These are phyloP conservation scores for Platycheirus albimanus DNA, from an alignment of 2,888 invertebrate genomes.

Conservation along the genomic window DNA sequence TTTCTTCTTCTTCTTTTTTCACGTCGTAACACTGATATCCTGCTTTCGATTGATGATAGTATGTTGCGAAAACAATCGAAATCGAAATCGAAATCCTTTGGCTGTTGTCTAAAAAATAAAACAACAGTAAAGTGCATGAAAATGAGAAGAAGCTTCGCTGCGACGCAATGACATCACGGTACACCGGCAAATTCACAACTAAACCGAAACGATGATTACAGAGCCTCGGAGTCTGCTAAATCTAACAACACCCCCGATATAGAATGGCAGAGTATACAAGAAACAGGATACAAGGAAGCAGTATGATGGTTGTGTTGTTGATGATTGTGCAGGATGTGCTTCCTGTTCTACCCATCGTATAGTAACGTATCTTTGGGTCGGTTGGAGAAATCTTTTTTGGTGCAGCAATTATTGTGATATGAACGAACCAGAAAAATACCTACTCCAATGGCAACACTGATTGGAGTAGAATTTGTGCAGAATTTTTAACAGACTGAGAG, in stretches of 20 bases:
- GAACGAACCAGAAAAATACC: no score
- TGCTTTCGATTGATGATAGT: conserved; percentile 21
- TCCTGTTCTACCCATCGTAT: conserved; percentile 42
- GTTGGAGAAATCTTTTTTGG: conserved; percentile 15
- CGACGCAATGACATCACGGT: conserved; percentile 70
- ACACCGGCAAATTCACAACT: conserved; percentile 74
- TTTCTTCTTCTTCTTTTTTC: conserved; percentile 6
- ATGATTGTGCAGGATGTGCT: conserved; percentile 64
- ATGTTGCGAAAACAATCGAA: conserved; percentile 43
- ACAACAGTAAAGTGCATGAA: conserved; percentile 18
- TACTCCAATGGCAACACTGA: conserved; percentile 58
- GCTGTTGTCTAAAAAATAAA: not conserved
- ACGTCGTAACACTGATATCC: conserved; percentile 66
- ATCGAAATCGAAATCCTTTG: conserved; percentile 37
- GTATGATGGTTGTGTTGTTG: conserved; percentile 48
- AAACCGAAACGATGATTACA: conserved; percentile 67
- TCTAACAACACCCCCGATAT: conserved; percentile 42
- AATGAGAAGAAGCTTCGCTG: conserved; percentile 33
- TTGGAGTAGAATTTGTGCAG: conserved; percentile 29
- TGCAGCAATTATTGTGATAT: no score
- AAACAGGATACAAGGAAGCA: conserved; percentile 60
- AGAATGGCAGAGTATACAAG: conserved; percentile 42
- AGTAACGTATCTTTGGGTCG: conserved; percentile 41
- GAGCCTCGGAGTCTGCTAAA: conserved; percentile 63
- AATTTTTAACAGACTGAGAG: conserved; percentile 30